Conservation (phyloP, 1,140 invertebrate genomes). For the Drosophila simulans region DNA sequence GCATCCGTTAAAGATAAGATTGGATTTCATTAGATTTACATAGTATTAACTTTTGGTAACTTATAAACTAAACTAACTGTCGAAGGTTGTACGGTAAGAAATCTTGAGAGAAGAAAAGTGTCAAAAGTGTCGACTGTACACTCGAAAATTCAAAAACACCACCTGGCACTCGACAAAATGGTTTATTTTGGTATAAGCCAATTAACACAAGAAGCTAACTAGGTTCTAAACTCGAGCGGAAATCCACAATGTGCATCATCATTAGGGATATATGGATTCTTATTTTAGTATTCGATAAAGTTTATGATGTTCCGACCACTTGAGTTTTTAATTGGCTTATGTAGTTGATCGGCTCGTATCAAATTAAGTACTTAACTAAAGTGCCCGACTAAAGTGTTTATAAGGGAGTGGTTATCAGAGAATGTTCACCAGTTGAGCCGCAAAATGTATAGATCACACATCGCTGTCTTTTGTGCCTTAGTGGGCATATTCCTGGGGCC, state of each 20-base stretch:
- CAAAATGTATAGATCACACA: slow-evolving; percentile 16
- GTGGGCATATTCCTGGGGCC: neutral
- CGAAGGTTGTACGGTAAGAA: slow-evolving; percentile 55
- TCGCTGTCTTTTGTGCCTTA: neutral
- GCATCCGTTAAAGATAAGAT: slow-evolving; percentile 42
- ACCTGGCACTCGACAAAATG: too few species aligned
- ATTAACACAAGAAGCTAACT: too few species aligned
- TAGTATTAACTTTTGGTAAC: neutral
- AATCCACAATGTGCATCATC: slow-evolving; percentile 67
- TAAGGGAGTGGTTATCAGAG: neutral
- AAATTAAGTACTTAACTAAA: slow-evolving; percentile 7
- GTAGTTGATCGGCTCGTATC: slow-evolving; percentile 25
- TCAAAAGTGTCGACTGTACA: slow-evolving; percentile 37
- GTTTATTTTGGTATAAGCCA: too few species aligned
- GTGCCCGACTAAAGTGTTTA: slow-evolving; percentile 1
- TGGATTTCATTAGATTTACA: slow-evolving; percentile 5
- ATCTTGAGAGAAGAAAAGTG: slow-evolving; percentile 36
- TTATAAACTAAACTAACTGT: neutral
- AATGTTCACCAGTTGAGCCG: slow-evolving; percentile 9
- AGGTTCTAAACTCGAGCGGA: too few species aligned
- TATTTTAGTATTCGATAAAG: neutral
- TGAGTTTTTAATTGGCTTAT: slow-evolving; percentile 22
- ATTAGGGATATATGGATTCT: neutral
- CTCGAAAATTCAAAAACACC: too few species aligned
- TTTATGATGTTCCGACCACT: slow-evolving; percentile 4